Evolutionary conservation across 1,140 invertebrate genomes (phyloP).

Genomic region (Psilanteris sp.): DNA sequence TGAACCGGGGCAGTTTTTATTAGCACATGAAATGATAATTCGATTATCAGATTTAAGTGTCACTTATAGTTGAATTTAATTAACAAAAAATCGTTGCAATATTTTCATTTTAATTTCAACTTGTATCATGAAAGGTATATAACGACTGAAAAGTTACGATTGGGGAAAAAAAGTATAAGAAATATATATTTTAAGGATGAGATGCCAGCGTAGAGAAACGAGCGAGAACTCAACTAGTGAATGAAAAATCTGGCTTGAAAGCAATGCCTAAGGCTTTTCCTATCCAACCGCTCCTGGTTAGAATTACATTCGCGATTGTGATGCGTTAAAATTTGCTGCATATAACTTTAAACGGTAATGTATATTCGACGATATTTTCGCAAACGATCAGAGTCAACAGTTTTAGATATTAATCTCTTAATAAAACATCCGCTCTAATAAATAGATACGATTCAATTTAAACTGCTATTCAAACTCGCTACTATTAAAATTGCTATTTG

Average conservation of each 20-base stretch:
- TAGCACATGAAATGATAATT: no score
- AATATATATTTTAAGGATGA: constrained; percentile 29
- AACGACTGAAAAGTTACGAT: constrained; percentile 4
- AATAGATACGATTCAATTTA: no score
- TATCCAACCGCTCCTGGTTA: constrained; percentile 23
- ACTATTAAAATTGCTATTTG: no score
- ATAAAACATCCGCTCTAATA: no score
- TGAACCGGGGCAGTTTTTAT: no score
- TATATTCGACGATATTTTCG: constrained; percentile 1
- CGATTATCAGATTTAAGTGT: no score
- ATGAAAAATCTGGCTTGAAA: constrained; percentile 35
- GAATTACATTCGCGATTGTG: constrained; percentile 28
- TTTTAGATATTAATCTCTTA: no score
- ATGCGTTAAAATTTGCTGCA: constrained; percentile 14
- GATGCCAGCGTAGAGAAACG: constrained; percentile 7
- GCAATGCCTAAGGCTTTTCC: constrained; percentile 11
- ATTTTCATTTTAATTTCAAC: not conserved
- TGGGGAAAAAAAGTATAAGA: not conserved
- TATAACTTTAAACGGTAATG: constrained; percentile 29
- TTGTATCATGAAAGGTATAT: not conserved
- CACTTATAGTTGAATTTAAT: no score
- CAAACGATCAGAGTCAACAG: no score
- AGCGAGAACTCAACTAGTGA: not conserved
- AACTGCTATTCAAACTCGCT: no score
- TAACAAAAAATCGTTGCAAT: no score